Percentiles rank a stretch among this genome's conserved stretches.
Evolutionary conservation across 2,113 vertebrate genomes (phyloP).

Genomic region (Tonatia bakeri): DNA sequence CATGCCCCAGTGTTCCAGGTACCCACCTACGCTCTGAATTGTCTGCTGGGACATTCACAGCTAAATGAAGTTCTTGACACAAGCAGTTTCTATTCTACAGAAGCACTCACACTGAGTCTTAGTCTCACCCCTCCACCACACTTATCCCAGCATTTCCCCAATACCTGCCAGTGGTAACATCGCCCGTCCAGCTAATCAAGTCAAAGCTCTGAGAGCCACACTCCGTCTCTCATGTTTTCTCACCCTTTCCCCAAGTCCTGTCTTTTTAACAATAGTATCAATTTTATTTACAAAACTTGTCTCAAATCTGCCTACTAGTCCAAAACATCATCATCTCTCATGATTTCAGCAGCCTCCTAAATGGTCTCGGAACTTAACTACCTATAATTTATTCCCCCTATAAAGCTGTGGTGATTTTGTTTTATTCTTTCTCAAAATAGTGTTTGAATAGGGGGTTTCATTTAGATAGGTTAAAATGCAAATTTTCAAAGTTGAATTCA

Average conservation of each 20-base stretch:
- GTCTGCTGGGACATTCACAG: background rate
- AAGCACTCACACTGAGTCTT: background rate
- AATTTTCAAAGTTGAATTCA: background rate
- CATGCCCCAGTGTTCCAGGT: background rate
- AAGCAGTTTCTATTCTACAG: background rate
- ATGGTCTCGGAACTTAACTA: background rate
- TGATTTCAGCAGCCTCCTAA: background rate
- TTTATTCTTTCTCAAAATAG: background rate
- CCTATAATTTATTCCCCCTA: background rate
- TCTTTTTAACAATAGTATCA: background rate
- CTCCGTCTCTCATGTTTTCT: background rate
- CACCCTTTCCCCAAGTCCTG: background rate
- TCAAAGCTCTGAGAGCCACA: background rate
- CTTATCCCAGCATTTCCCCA: background rate
- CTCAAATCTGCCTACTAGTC: background rate
- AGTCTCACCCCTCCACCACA: background rate
- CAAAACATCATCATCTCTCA: background rate
- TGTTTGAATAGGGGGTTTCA: background rate
- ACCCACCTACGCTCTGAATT: background rate
- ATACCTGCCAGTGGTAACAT: background rate
- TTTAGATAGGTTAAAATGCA: background rate
- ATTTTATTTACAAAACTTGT: background rate
- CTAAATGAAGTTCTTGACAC: background rate
- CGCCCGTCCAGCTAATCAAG: background rate
- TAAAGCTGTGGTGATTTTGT: background rate